Evolutionary conservation across 2,113 vertebrate genomes (phyloP), one percentile per base, ranked within the genome.

Genomic region (Nothoprocta pentlandii): DNA sequence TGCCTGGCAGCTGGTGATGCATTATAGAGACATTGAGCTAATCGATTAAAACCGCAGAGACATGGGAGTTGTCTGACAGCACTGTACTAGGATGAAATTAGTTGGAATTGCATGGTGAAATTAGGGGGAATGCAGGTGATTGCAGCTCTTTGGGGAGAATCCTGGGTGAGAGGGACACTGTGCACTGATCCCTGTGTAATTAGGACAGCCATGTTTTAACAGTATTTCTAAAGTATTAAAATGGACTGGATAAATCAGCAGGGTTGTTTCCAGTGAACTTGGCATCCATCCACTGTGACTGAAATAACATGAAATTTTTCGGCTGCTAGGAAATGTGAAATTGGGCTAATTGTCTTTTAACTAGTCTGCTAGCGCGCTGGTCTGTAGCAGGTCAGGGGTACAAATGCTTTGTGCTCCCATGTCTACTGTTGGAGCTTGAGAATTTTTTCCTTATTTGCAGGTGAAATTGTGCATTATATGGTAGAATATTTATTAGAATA

Each of bases 21-120:
- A 98, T 99, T 98, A 99, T 98, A 98, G 98, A 98, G 98, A 98
- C 98, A 98, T 98, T 98, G 98, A 97, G 98, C 98, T 99, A 99
- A 99, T 99, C 98, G 98, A 99, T 99, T 99, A 99, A 98, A 99
- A 98, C 98, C 98, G 96, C 96, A 98, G 98, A 98, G 98, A 98
- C 98, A 98, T 98, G 98, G 98, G 98, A 99, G 98, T 99, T 99
- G 98, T 99, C 98, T 99, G 98, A 98, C 98, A 98, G 98, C 98
- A 98, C 97, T 98, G 98, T 98, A 98, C 98, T 98, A 98, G 98
- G 98, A 98, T 98, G 98, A 98, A 99, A 99, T 99, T 99, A 99
- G 98, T 99, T 98, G 98, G 97, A 98, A 98, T 98, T 98, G 98
- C 98, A 98, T 98, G 97, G 98, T 97, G 97, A 97, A 98, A 98